Base-by-base conservation (phyloP, 2,888 invertebrate genomes). In the Phortica okadai region DNA sequence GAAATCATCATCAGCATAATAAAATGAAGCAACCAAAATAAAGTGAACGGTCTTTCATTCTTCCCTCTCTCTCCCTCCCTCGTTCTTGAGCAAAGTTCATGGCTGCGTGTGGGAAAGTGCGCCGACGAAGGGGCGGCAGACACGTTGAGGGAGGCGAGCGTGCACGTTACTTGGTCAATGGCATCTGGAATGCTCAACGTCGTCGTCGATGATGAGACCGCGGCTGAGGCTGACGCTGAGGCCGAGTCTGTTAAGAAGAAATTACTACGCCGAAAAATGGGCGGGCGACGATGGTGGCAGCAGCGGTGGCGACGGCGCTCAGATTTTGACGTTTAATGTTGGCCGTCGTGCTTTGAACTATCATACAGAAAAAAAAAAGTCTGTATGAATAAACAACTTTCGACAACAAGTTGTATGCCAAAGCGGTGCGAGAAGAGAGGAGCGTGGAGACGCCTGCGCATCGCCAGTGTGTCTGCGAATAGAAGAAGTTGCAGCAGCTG, bases 101-200 rank as follows among this genome's bases (percentile, higher is more conserved):
- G 70, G 21, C 56, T 72, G 14, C 25, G 54, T 50, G 56, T 33
- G 62, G 62, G 62, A 62, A 62, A 62, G 25, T 25, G 42, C 6
- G 44, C 7, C 56, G n/a, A 54, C 5, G 42, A 10, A 56, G 41
- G 42, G 56, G 67, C 67, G 56, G 7, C 21, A 21, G 21, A 21
- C 21, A 21, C 21, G 21, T 21, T 21, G 21, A 21, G 10, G 56
- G 21, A 10, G 56, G n/a, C 78, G 69, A 73, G 76, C 58, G 75
- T 76, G 76, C 21, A 76, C 83, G 81, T 87, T 88, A 85, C 77
- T 87, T 86, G 88, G 88, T 88, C 88, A 88, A 84, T 86, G 88
- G 81, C 86, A 82, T 83, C 54, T 76, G 25, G 59, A 58, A 62
- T 50, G 50, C 14, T 50, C 14, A 33, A 0, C 33, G 4, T 33